phyloP scores from a whole-genome alignment of 2,797 vertebrate species.

The Pipistrellus kuhlii region DNA sequence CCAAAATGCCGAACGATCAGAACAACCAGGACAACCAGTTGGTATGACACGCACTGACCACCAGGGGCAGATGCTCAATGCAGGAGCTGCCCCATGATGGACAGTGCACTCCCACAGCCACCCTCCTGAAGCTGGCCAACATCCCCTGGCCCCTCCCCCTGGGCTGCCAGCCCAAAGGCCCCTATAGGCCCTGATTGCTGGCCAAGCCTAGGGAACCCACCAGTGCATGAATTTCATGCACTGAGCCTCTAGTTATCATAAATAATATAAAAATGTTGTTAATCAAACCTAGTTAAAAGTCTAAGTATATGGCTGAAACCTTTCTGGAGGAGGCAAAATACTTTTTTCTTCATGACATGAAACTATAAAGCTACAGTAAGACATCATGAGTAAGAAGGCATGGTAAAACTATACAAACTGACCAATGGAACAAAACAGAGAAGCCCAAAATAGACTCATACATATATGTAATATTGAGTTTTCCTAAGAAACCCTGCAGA shows the following conservation, averaged over 20 bases:
- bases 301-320: not conserved
- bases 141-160: too few relatives aligned
- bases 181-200: too few relatives aligned
- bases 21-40: too few relatives aligned
- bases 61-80: not conserved
- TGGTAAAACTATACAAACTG: conserved; percentile 9
- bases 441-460: not conserved
- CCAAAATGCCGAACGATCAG: too few relatives aligned
- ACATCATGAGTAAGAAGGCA: not conserved
- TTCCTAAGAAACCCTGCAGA: not conserved
- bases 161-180: too few relatives aligned
- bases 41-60: too few relatives aligned
- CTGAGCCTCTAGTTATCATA: not conserved
- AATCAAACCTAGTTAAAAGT: conserved; percentile 57
- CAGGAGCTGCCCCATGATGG: too few relatives aligned
- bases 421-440: not conserved
- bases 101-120: too few relatives aligned
- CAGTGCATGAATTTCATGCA: too few relatives aligned
- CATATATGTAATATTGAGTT: not conserved
- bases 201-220: too few relatives aligned
- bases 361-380: not conserved
- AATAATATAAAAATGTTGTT: conserved; percentile 34
- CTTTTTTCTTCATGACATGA: conserved; percentile 40
- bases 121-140: too few relatives aligned
- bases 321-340: not conserved